phyloP scores from a whole-genome alignment of 2,113 vertebrate species.

The Sterrhoptilus dennistouni region DNA sequence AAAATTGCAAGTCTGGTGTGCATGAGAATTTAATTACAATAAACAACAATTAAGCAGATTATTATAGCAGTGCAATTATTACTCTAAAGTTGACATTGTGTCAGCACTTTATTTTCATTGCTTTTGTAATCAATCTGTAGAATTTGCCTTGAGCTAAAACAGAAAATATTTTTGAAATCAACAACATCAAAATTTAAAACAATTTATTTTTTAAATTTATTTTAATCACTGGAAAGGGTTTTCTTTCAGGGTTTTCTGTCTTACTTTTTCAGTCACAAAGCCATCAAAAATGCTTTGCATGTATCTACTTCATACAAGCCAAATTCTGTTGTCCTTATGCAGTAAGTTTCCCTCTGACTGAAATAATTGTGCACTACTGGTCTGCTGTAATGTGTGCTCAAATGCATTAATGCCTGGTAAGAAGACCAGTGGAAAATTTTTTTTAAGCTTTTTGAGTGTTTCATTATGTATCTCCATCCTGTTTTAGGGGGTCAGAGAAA shows the following conservation, averaged over 20 bases:
- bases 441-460: not conserved
- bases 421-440: not conserved
- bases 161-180: conserved; percentile 29
- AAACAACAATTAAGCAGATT: conserved; percentile 76
- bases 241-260: not conserved
- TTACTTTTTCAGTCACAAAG: not conserved
- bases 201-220: not conserved
- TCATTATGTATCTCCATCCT: not conserved
- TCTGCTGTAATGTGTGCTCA: not conserved
- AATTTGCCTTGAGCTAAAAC: conserved; percentile 41
- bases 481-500: not conserved
- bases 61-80: conserved; percentile 63
- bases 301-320: not conserved
- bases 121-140: conserved; percentile 43
- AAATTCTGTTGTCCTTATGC: not conserved
- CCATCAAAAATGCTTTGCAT: not conserved
- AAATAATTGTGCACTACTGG: not conserved
- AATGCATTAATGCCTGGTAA: not conserved
- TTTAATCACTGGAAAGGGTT: not conserved
- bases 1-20: conserved; percentile 54
- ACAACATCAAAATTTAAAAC: not conserved
- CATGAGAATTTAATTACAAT: conserved; percentile 67
- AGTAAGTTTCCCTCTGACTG: not conserved
- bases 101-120: conserved; percentile 65
- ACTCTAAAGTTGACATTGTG: conserved; percentile 50